Conservation (phyloP, 2,113 vertebrate genomes). For the Cyanoderma ruficeps region DNA sequence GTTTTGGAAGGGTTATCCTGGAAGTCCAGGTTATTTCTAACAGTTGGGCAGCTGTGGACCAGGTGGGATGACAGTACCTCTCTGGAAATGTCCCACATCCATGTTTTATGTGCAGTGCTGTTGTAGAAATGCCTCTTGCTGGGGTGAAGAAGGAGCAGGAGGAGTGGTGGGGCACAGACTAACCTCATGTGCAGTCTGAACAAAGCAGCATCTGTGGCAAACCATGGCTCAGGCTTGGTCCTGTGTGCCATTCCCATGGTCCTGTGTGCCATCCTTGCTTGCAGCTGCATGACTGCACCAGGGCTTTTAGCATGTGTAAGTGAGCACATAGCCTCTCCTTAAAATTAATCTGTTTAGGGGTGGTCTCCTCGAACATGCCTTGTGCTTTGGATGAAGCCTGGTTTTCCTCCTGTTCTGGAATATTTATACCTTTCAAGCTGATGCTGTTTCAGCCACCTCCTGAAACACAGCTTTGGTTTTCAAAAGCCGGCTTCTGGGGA, state of each 20-base stretch:
- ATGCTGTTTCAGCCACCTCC: background rate
- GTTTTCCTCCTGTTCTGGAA: background rate
- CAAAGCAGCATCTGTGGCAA: background rate
- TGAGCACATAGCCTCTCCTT: background rate
- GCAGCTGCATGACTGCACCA: background rate
- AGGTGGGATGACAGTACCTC: background rate
- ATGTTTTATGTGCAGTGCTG: background rate
- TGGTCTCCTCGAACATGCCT: background rate
- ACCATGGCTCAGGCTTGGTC: background rate
- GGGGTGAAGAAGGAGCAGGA: background rate
- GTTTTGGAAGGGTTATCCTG: background rate
- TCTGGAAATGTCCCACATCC: background rate
- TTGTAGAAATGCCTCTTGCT: background rate
- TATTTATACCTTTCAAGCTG: background rate
- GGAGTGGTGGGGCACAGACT: background rate
- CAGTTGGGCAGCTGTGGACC: background rate
- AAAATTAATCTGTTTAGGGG: background rate
- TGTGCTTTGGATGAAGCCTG: background rate
- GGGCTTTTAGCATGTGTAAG: background rate
- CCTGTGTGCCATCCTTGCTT: background rate
- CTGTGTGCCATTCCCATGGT: background rate
- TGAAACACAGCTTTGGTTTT: background rate
- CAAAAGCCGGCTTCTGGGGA: background rate
- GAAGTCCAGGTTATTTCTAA: background rate
- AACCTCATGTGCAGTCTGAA: background rate